phyloP scores from a whole-genome alignment of 2,888 invertebrate species.

The Physocephala rufipes region DNA sequence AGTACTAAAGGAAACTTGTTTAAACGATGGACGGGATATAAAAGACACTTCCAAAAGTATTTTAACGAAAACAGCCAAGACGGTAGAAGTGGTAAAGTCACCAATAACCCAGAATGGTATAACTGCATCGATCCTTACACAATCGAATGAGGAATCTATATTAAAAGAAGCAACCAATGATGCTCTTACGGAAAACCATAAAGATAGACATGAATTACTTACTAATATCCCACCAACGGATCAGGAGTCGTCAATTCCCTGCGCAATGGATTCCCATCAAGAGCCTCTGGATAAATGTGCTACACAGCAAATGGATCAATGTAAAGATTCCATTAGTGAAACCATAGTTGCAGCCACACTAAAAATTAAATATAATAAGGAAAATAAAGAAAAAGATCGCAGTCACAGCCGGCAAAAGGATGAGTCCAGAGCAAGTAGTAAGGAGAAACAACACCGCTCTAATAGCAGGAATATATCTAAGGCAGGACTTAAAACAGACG shows the following conservation, averaged over 20 bases:
- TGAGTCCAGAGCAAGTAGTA: conserved; percentile 47
- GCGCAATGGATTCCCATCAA: not conserved
- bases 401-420: conserved; percentile 50
- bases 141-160: not conserved
- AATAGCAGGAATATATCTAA: conserved; percentile 38
- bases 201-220: not conserved
- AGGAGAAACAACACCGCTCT: conserved; percentile 33
- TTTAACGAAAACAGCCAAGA: not conserved
- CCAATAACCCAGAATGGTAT: not conserved
- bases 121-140: not conserved
- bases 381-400: conserved; percentile 64
- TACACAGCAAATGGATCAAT: not conserved
- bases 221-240: not conserved
- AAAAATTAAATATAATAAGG: conserved; percentile 59
- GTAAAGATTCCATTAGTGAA: conserved; percentile 7
- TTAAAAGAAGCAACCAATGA: not conserved
- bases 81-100: not conserved
- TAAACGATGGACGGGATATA: not conserved
- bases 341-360: conserved; percentile 4
- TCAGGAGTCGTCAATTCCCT: not conserved
- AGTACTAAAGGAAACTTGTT: not conserved
- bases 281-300: not conserved
- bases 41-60: not conserved
- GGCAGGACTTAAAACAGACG: conserved; percentile 42
- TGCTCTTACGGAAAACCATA: not conserved